Conservation (phyloP, 2,888 invertebrate species). For the Stenotaenia linearis region DNA sequence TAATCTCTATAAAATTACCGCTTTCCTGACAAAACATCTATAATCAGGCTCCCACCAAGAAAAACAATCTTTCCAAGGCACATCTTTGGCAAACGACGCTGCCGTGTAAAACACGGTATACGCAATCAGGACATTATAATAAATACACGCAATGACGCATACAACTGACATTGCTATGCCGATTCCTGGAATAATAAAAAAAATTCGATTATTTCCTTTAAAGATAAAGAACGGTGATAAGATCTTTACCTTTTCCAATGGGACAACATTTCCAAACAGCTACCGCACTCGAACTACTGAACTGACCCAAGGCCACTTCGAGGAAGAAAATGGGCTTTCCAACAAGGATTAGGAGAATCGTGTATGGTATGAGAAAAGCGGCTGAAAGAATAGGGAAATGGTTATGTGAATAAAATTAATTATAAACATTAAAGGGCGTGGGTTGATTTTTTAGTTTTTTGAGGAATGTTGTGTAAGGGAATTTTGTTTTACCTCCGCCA, state of each 20-base stretch:
- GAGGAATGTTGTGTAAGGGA: too few relatives aligned
- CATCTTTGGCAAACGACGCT: conserved; percentile 58
- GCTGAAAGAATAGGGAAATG: not conserved
- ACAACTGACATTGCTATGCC: conserved; percentile 64
- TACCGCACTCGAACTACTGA: conserved; percentile 68
- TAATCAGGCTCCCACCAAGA: conserved; percentile 40
- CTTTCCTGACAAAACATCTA: not conserved
- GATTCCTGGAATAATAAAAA: conserved; percentile 40
- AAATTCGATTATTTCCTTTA: too few relatives aligned
- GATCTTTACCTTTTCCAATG: not conserved
- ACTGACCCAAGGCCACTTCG: conserved; percentile 74
- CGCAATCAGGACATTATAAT: conserved; percentile 73
- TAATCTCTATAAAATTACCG: too few relatives aligned
- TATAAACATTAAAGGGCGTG: not conserved
- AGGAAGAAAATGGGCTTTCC: conserved; percentile 74
- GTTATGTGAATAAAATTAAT: not conserved
- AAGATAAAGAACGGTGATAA: too few relatives aligned
- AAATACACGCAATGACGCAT: conserved; percentile 61
- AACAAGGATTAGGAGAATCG: conserved; percentile 21
- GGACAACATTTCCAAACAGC: conserved; percentile 65
- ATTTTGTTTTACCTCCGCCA: conserved; percentile 43
- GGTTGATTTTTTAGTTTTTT: too few relatives aligned
- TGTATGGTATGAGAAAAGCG: conserved; percentile 29
- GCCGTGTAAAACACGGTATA: conserved; percentile 72
- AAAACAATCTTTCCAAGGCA: conserved; percentile 64